phyloP scores from a whole-genome alignment of 1,140 invertebrate species.

The Melitaea cinxia region DNA sequence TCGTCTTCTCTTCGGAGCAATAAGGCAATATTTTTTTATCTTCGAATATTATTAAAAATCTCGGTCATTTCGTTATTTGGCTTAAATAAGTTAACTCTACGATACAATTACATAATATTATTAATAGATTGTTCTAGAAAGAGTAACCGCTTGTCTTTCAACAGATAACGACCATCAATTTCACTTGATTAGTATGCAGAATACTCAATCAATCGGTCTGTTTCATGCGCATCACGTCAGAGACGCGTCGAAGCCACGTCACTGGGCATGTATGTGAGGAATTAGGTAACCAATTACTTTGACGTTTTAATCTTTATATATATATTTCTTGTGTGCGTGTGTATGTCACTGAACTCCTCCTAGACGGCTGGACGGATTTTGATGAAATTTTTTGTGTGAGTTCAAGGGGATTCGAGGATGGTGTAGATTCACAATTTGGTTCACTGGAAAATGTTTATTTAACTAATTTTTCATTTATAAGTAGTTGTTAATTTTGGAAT shows the following conservation, averaged over 20 bases:
- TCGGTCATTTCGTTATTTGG: neutral
- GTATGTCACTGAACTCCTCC: too few relatives aligned
- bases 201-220: slow-evolving; percentile 36
- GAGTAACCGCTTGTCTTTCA: slow-evolving; percentile 8
- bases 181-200: slow-evolving; percentile 61
- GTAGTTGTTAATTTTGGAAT: too few relatives aligned
- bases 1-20: too few relatives aligned
- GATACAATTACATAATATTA: slow-evolving; percentile 2
- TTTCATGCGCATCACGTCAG: slow-evolving; percentile 55
- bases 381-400: too few relatives aligned
- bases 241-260: slow-evolving; percentile 43
- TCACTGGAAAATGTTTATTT: too few relatives aligned
- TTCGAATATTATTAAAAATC: too few relatives aligned
- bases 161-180: slow-evolving; percentile 58
- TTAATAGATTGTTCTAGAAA: slow-evolving; percentile 38
- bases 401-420: too few relatives aligned
- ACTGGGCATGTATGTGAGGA: slow-evolving; percentile 27
- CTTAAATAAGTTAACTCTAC: neutral
- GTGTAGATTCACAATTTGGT: too few relatives aligned
- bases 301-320: neutral
- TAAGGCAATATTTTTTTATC: too few relatives aligned
- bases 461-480: too few relatives aligned
- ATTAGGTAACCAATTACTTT: slow-evolving; percentile 48
- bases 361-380: too few relatives aligned
- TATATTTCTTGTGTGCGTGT: too few relatives aligned